A percentile compares a stretch with the other conserved stretches of the same genome.
These are phyloP conservation scores for Hoplostethus atlanticus DNA, from an alignment of 2,797 vertebrate species.

Conservation along the genomic window DNA sequence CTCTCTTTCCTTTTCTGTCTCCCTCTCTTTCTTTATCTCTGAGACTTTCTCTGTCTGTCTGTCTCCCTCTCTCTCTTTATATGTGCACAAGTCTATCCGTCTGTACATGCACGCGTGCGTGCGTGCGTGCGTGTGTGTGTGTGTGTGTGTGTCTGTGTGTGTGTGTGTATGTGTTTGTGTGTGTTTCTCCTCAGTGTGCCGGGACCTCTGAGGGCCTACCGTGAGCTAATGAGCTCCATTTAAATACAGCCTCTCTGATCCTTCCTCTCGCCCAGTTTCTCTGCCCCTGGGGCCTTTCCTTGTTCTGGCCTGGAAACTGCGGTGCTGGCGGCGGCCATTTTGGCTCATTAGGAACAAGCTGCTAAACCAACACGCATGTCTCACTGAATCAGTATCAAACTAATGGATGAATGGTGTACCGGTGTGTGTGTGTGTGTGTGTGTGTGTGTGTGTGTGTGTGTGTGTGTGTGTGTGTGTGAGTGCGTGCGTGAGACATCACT, in stretches of 20 bases:
- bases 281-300: slow-evolving; percentile 72
- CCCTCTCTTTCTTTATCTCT: not conserved
- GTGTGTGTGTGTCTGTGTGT: slow-evolving; percentile 16
- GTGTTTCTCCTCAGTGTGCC: slow-evolving; percentile 57
- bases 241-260: slow-evolving; percentile 80
- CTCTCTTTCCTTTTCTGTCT: not conserved
- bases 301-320: slow-evolving; percentile 78
- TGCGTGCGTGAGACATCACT: slow-evolving; percentile 31
- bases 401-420: slow-evolving; percentile 70
- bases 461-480: slow-evolving; percentile 29
- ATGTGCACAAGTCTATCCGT: slow-evolving; percentile 35
- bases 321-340: slow-evolving; percentile 74
- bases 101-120: slow-evolving; percentile 43
- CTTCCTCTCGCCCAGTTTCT: slow-evolving; percentile 79
- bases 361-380: slow-evolving; percentile 71
- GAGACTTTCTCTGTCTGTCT: too few species aligned
- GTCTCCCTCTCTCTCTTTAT: not conserved
- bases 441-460: slow-evolving; percentile 53
- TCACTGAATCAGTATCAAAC: slow-evolving; percentile 71
- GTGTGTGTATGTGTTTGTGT: slow-evolving; percentile 26
- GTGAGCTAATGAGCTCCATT: slow-evolving; percentile 83
- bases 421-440: slow-evolving; percentile 44
- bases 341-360: slow-evolving; percentile 79
- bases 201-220: slow-evolving; percentile 74
- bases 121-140: slow-evolving; percentile 24